Base-by-base conservation (phyloP, 1,140 invertebrate genomes). In the Aphaenogaster rudis region DNA sequence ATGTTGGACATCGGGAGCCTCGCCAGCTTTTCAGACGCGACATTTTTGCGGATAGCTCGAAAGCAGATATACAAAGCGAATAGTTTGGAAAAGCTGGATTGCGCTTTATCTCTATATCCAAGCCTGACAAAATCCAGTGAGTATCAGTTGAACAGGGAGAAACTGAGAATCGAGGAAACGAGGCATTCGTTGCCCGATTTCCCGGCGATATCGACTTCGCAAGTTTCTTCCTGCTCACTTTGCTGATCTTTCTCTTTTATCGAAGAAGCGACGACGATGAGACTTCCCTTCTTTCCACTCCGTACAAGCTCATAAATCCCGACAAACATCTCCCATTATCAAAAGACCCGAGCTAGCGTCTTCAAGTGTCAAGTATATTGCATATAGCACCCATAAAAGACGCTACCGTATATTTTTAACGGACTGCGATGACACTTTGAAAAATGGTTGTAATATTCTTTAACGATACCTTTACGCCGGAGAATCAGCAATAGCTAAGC, bases 241-340 rank as follows among this genome's bases (percentile, higher is more conserved):
- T 74, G 54, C 80, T 76, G 69, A 76, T 76, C 69, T 84, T 61
- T 74, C 54, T 57, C 69, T 84, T 76, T 61, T 74, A 84, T 76
- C 28, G 3, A 28, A 36, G 42, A 48, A 84, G 42, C 52, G 36
- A 74, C 42, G 28, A 59, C 39, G 66, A 59, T 15, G 66, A 21
- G 54, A 45, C 21, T 9, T 54, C 17, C 42, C 66, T 17, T 45
- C 42, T 36, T 13, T 21, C 17, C 28, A 6, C 52, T 74, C 28
- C 13, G 69, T 59, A 39, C 80, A 82, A 74, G 42, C 69, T 76
- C 54, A 76, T 76, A 76, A 84, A 84, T 84, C 69, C 54, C n/a
- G 28, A 50, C 69, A 61, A 84, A 76, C 54, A 76, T 84, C 42
- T 84, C 28, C n/a, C 69, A 76, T 84, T 84, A 84, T 84, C 69